Evolutionary conservation across 2,888 invertebrate species (phyloP).

Genomic region (Pristionchus exspectatus): DNA sequence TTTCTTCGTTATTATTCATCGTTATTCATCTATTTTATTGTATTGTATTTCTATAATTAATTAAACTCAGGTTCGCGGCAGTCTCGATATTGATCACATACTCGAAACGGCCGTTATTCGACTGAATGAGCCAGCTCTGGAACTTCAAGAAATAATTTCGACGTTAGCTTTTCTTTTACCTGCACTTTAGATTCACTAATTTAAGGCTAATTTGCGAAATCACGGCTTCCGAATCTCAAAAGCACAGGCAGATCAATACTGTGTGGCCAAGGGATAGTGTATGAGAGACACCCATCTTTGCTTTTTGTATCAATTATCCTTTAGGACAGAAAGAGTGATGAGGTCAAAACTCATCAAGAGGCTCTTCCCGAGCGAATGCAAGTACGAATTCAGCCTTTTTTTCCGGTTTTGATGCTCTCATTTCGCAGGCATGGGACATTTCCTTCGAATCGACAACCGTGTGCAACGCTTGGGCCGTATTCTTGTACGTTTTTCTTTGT

Average conservation of each 20-base stretch:
- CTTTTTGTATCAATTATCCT: background rate
- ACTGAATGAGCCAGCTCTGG: background rate
- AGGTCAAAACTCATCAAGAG: background rate
- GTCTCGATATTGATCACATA: constrained; percentile 71
- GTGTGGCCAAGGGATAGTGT: background rate
- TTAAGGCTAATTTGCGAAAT: background rate
- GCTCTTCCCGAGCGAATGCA: background rate
- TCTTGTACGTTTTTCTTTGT: background rate
- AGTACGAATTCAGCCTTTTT: background rate
- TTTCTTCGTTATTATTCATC: background rate
- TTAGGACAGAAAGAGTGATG: background rate
- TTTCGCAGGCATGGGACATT: background rate
- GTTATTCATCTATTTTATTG: background rate
- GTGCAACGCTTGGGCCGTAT: background rate
- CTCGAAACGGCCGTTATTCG: constrained; percentile 63
- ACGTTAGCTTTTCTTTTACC: background rate
- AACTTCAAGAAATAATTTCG: background rate
- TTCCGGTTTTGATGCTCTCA: background rate
- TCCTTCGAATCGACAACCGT: background rate
- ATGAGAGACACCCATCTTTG: too few relatives aligned
- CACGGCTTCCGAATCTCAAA: background rate
- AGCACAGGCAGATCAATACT: background rate
- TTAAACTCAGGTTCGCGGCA: constrained; percentile 67
- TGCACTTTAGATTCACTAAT: background rate
- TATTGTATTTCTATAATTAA: too few relatives aligned